Evolutionary conservation across 1,140 invertebrate genomes (phyloP), one percentile per base, ranked within the genome.

Genomic region (Ceratitis capitata): DNA sequence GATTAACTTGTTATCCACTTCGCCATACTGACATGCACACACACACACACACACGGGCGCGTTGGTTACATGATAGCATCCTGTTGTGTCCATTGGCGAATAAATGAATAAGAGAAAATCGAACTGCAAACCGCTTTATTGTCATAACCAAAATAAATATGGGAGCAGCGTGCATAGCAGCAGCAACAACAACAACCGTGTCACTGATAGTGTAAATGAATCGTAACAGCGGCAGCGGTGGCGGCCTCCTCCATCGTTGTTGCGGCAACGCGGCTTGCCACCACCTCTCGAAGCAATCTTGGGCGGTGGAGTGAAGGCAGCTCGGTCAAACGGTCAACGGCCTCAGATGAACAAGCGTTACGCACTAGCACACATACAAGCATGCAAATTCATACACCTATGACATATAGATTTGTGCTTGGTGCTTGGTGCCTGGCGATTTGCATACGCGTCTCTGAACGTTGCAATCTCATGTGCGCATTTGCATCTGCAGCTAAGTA

Each of bases 71-170:
- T 69, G 64, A n/a, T n/a, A 35, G 32, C 64, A 69, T 69, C 64
- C 64, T 69, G 64, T 69, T 69, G 64, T 69, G 12, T n/a, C 29
- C 35, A n/a, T 39, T 39, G 39, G 26, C 56, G 3, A 56, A 56
- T 23, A 6, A 23, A 7, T n/a, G 9, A 56, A 3, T 23, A 53
- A 39, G 6, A 29, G 29, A 32, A 39, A 78, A 78, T 23, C 39
- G 35, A 3, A n/a, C n/a, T n/a, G n/a, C n/a, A 78, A 45, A 78
- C n/a, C 19, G 26, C 39, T 78, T 78, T 42, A 12, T 47, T 78
- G 69, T 78, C 69, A 78, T 78, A 78, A 78, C 69, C 69, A 39
- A 78, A 78, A 78, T 78, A 78, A 47, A 78, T 78, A 78, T 78
- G 69, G 16, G 14, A 45, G 39, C 69, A 78, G n/a, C 69, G 12